Evolutionary conservation across 2,888 invertebrate genomes (phyloP), one percentile per base, ranked within the genome.

Genomic region (Hirtodrosophila histrioides): DNA sequence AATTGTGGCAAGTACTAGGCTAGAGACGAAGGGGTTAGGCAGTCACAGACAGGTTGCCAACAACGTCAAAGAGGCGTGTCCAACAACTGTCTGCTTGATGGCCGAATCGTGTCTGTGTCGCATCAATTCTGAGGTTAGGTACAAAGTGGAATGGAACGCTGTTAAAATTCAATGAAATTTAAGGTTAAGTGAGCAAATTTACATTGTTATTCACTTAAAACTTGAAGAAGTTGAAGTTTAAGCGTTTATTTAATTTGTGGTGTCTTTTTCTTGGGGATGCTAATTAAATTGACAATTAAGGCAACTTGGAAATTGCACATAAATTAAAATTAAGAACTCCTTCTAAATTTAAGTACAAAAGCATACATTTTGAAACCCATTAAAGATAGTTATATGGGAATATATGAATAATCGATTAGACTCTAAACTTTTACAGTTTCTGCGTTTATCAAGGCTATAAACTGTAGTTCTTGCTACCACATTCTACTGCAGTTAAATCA

Each of bases 1-100:
- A 67, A 62, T 71, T 81, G 84, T 67, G 54, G 40, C 61, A 56
- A 56, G 7, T 7, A 31, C 8, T 27, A 40, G 39, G 8, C 10
- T 11, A 36, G 23, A 31, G 44, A 35, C 35, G 9, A 58, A 68
- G 31, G 44, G 61, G 44, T 53, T 48, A 37, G 11, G 49, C 17
- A 46, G 37, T 37, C 54, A 44, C 4, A 7, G 17, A 24, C 23
- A 36, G 23, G 40, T 43, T 44, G 67, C 11, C 58, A 35, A 12
- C 11, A 58, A 10, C 10, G 7, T 31, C 11, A 39, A 39, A 51
- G 33, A 55, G 63, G 71, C 71, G 57, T 71, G 75, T 69, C 44
- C 36, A 46, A 17, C 7, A 27, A 46, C 17, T 55, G 49, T 37
- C 36, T 50, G 44, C 53, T 65, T 54, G 50, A 51, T 37, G 45